Evolutionary conservation across 2,888 invertebrate genomes (phyloP).

Genomic region (Nebria brevicollis): DNA sequence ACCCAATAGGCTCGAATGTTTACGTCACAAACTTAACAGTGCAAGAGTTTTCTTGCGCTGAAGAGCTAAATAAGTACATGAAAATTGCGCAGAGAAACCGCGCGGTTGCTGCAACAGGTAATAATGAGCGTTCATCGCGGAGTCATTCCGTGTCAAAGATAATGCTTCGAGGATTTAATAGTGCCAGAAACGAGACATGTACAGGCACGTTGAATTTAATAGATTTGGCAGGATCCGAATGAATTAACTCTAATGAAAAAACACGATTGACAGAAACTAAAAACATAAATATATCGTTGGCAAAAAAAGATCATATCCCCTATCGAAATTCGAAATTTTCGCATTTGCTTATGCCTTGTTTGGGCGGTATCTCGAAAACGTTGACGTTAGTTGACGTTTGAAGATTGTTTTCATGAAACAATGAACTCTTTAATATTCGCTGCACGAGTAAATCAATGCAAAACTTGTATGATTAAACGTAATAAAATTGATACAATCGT

Average conservation of each 20-base stretch:
- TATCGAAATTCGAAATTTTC: slow-evolving; percentile 92
- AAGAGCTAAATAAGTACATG: slow-evolving; percentile 76
- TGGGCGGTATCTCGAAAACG: slow-evolving; percentile 93
- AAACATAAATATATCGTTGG: slow-evolving; percentile 84
- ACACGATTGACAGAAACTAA: slow-evolving; percentile 83
- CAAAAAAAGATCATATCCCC: slow-evolving; percentile 86
- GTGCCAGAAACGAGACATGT: too few species aligned
- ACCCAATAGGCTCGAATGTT: slow-evolving; percentile 21
- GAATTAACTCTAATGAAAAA: slow-evolving; percentile 59
- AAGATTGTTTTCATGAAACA: slow-evolving; percentile 86
- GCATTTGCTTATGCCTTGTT: slow-evolving; percentile 86
- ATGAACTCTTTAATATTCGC: slow-evolving; percentile 90
- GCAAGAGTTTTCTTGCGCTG: slow-evolving; percentile 71
- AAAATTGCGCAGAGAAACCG: slow-evolving; percentile 78
- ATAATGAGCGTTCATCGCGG: too few species aligned
- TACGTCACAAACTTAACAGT: slow-evolving; percentile 69
- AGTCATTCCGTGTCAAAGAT: too few species aligned
- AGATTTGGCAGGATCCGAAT: too few species aligned
- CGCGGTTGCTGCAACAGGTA: too few species aligned
- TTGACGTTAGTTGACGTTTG: slow-evolving; percentile 91
- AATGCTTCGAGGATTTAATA: too few species aligned
- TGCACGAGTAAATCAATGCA: slow-evolving; percentile 85
- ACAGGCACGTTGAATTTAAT: too few species aligned
- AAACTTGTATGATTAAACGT: slow-evolving; percentile 77
- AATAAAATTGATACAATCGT: slow-evolving; percentile 57